Conservation (phyloP, 2,113 vertebrate genomes). For the Aythya baeri region DNA sequence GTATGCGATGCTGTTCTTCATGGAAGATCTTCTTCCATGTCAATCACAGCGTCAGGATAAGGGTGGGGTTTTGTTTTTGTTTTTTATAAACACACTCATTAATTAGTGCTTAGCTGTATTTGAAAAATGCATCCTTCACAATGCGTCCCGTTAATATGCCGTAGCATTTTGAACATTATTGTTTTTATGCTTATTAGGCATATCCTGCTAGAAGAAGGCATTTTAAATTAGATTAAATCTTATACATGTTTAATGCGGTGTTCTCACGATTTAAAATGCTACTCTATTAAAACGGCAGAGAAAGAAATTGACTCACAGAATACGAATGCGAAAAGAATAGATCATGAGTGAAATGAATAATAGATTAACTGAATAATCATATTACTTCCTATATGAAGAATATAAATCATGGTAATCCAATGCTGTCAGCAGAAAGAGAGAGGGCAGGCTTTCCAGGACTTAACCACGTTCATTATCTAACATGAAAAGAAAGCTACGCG, state of each 20-base stretch:
- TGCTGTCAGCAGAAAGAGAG: slow-evolving; percentile 57
- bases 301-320: slow-evolving; percentile 62
- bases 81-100: slow-evolving; percentile 6
- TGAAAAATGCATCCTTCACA: slow-evolving; percentile 3
- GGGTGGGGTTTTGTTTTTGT: background rate
- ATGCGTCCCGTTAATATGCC: slow-evolving; percentile 35
- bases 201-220: slow-evolving; percentile 62
- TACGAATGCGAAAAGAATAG: slow-evolving; percentile 66
- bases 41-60: background rate
- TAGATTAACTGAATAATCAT: slow-evolving; percentile 79
- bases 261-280: slow-evolving; percentile 76
- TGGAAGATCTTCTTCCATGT: background rate
- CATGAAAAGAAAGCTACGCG: background rate
- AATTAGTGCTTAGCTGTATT: slow-evolving; percentile 55
- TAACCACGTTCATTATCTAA: background rate
- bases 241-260: slow-evolving; percentile 82
- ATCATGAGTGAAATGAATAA: slow-evolving; percentile 80
- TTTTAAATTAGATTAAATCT: slow-evolving; percentile 80
- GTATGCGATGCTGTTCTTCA: background rate
- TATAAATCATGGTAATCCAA: slow-evolving; percentile 68
- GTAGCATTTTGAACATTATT: slow-evolving; percentile 44
- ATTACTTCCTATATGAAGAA: slow-evolving; percentile 75
- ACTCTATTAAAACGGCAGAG: slow-evolving; percentile 77
- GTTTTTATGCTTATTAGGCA: slow-evolving; percentile 70
- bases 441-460: background rate